Base-by-base conservation (phyloP, 2,797 vertebrate species). In the Phrynocephalus vlangalii region DNA sequence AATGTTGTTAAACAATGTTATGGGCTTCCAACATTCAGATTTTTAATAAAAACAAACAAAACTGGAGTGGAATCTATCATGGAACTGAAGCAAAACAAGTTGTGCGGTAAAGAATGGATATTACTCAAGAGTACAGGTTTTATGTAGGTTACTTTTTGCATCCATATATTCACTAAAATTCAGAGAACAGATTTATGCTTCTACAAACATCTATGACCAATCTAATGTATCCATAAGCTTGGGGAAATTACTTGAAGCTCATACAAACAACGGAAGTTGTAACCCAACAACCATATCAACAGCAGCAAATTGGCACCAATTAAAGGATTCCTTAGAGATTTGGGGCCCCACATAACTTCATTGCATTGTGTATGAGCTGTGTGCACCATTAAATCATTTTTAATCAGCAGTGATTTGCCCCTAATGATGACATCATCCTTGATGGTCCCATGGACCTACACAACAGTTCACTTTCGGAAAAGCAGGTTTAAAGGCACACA, bases 41-140 rank as follows among this genome's bases (percentile, higher is more conserved):
- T 13, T 86, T n/a, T 77, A 28, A 6, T 82, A 18, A 83, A 82
- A 87, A 83, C 9, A 10, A 87, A 83, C 38, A 48, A 71, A 15
- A 63, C 38, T 72, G 44, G 26, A 60, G 38, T 60, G 76, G 33
- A 67, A 77, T 81, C 30, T 6, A 44, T 22, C 68, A 71, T 84
- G 44, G n/a, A 76, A 83, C 10, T 70, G 73, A 56, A 83, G 8
- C 63, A 87, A 48, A 38, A 11, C 81, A 76, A 50, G 2, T 33
- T 87, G 38, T 38, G 18, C 70, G 52, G 16, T 72, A 83, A 8
- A 76, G 72, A 20, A 68, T 50, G 28, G 26, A 6, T 67, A 77
- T 4, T 85, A 44, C 15, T 76, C 80, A 70, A 70, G 73, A 83
- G 63, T 10, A 24, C 48, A 83, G 22, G 16, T 56, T 77, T 22